phyloP scores from a whole-genome alignment of 2,797 vertebrate genomes.

The Falco columbarius region DNA sequence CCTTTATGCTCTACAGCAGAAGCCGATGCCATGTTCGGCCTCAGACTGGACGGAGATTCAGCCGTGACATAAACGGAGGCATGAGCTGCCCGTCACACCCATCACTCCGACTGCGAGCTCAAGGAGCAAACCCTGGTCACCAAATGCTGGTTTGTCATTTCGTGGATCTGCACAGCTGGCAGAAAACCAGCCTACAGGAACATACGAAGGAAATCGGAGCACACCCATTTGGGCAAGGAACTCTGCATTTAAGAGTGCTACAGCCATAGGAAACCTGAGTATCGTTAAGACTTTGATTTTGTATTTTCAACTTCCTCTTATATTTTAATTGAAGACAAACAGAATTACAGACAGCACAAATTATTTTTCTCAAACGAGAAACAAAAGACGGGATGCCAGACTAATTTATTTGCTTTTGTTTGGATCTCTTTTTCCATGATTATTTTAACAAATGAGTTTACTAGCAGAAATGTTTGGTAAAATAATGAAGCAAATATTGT shows the following conservation, averaged over 20 bases:
- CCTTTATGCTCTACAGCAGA: neutral
- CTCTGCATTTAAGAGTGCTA: neutral
- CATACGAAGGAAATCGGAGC: fast-evolving
- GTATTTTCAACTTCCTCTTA: neutral
- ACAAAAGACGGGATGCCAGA: slow-evolving; percentile 1
- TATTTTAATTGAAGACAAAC: slow-evolving; percentile 56
- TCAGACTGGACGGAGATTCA: neutral
- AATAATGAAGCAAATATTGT: slow-evolving; percentile 69
- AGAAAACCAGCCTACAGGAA: neutral
- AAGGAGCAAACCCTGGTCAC: fast-evolving
- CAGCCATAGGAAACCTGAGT: neutral
- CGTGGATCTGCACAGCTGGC: neutral
- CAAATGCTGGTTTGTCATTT: fast-evolving
- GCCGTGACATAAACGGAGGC: fast-evolving
- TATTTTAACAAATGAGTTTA: slow-evolving; percentile 62
- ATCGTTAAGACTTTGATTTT: neutral
- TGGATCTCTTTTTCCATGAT: slow-evolving; percentile 41
- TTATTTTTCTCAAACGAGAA: slow-evolving; percentile 37
- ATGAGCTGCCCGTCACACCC: neutral
- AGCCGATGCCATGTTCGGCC: neutral
- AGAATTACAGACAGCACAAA: slow-evolving; percentile 25
- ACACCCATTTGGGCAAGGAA: neutral
- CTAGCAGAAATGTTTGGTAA: slow-evolving; percentile 53
- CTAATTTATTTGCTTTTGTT: slow-evolving; percentile 57
- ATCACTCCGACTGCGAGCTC: fast-evolving